Evolutionary conservation across 2,888 invertebrate genomes (phyloP).

Genomic region (Erebia epiphron): DNA sequence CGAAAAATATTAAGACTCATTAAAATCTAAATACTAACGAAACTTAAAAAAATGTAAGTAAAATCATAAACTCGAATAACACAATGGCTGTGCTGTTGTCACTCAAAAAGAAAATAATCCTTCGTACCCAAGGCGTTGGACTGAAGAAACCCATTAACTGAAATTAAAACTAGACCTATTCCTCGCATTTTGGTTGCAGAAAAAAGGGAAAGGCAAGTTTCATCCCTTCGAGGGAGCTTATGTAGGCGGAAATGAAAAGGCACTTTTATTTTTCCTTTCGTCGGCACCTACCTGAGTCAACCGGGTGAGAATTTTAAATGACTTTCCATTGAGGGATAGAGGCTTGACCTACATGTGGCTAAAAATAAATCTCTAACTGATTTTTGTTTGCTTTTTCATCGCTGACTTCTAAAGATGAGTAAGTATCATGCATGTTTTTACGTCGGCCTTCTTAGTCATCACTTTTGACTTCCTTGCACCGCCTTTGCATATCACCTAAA

Average conservation of each 20-base stretch:
- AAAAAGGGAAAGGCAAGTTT: slow-evolving; percentile 18
- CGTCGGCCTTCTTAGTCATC: neutral
- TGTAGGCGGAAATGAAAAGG: slow-evolving; percentile 27
- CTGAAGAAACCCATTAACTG: slow-evolving; percentile 26
- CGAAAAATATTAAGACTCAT: too few species aligned
- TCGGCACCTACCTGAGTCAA: slow-evolving; percentile 28
- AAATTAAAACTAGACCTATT: slow-evolving; percentile 31
- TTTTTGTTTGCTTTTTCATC: slow-evolving; percentile 14
- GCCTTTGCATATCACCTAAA: neutral
- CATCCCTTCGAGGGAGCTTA: slow-evolving; percentile 24
- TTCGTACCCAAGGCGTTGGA: neutral
- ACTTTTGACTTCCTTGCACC: neutral
- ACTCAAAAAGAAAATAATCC: neutral
- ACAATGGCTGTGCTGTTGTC: neutral
- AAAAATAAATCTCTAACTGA: slow-evolving; percentile 27
- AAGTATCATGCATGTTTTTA: neutral
- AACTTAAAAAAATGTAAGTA: too few species aligned
- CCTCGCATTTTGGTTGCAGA: slow-evolving; percentile 26
- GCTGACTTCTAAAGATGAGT: slow-evolving; percentile 1
- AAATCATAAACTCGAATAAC: neutral
- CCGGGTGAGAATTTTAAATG: slow-evolving; percentile 34
- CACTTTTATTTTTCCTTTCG: slow-evolving; percentile 28
- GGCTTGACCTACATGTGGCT: slow-evolving; percentile 32
- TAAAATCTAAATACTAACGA: too few species aligned
- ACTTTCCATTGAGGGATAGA: slow-evolving; percentile 32